Evolutionary conservation across 2,113 vertebrate genomes (phyloP).

Genomic region (Ochotona princeps): DNA sequence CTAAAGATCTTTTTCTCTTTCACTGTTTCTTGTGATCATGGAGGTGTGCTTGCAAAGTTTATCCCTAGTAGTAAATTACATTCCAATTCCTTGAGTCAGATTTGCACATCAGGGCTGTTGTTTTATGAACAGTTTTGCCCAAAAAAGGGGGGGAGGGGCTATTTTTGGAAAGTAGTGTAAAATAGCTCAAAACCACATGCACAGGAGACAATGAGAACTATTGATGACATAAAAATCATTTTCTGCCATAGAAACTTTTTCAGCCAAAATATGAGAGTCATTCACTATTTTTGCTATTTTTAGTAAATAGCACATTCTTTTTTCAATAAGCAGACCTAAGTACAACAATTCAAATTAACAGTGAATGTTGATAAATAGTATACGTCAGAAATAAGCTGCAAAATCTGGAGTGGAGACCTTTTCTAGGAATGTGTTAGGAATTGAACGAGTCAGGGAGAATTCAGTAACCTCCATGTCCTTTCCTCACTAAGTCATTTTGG

Average conservation of each 20-base stretch:
- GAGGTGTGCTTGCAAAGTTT: conserved; percentile 45
- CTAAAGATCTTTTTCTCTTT: conserved; percentile 39
- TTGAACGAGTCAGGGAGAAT: background rate
- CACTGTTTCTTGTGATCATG: conserved; percentile 52
- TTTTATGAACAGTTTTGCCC: conserved; percentile 46
- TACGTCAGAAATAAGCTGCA: background rate
- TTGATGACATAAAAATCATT: background rate
- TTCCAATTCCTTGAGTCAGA: conserved; percentile 62
- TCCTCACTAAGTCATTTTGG: background rate
- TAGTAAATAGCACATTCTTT: no score
- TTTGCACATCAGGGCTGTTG: background rate
- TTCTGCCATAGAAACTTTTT: conserved; percentile 30
- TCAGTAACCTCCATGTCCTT: background rate
- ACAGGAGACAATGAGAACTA: background rate
- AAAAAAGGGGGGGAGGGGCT: background rate
- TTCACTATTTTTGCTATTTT: background rate
- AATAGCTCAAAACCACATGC: conserved; percentile 39
- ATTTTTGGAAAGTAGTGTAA: conserved; percentile 42
- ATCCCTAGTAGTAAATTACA: conserved; percentile 8
- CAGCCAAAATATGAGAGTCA: background rate
- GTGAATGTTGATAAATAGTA: background rate
- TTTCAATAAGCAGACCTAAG: background rate
- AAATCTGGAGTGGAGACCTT: background rate
- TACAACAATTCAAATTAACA: background rate
- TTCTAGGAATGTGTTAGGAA: conserved; percentile 4